Evolutionary conservation across 2,113 vertebrate genomes (phyloP), one percentile per base, ranked within the genome.

Genomic region (Laticauda laticaudata): DNA sequence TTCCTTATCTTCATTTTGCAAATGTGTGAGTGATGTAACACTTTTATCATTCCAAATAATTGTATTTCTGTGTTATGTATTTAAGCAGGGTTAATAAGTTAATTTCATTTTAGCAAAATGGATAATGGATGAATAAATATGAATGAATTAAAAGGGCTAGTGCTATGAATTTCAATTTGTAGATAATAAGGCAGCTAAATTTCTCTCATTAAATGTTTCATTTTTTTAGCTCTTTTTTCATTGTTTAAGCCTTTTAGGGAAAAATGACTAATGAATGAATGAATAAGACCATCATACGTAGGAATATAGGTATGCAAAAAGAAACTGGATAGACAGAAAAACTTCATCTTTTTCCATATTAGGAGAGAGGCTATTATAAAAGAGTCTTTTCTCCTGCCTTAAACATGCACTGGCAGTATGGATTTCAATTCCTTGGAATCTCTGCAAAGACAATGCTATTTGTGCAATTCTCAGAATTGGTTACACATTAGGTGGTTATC

Each of bases 61-160:
- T 92, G 18, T 88, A n/a, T 64, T 69, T 88, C 57, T 69, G 23
- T n/a, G 29, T 69, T 92, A 88, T 64, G 15, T 34, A 64, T 88
- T 54, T 53, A 88, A 92, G 5, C 91, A 69, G 29, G 87, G 64
- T 54, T 69, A 92, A 92, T 53, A 39, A 88, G 54, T 92, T 92
- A 92, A 92, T 88, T 61, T 51, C 43, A 87, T 23, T 45, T 86
- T 88, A 69, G 64, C 57, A 69, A 92, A 69, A 55, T 92, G 64
- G 45, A 88, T 48, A 88, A 92, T 91, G 75, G 55, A 91, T 92
- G 55, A 87, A 92, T 92, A 54, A 64, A 88, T 53, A 64, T 64
- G 59, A 92, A 92, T 88, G 59, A 92, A 92, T 88, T 88, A 87
- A 92, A 88, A 29, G 34, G 56, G 43, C 39, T 92, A 61, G 56